These are phyloP conservation scores for Zaprionus gabonicus DNA, from an alignment of 1,140 invertebrate species.

Conservation along the genomic window DNA sequence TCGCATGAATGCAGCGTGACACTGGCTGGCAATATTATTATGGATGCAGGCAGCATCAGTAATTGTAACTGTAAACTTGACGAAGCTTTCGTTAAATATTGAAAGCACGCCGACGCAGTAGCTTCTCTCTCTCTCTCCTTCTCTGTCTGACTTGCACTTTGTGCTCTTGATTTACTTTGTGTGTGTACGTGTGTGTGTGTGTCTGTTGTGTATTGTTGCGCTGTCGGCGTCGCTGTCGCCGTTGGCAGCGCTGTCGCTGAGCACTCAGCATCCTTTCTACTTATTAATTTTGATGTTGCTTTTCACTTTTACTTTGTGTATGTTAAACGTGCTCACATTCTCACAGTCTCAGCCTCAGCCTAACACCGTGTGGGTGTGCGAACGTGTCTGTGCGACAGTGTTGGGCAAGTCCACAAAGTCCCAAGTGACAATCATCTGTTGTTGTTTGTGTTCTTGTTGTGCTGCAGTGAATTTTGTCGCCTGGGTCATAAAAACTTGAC, in stretches of 20 bases:
- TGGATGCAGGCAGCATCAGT: constrained; percentile 2
- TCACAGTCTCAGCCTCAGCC: constrained; percentile 3
- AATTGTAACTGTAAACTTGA: constrained; percentile 28
- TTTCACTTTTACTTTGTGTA: constrained; percentile 82
- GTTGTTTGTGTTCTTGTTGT: constrained; percentile 26
- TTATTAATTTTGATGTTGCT: constrained; percentile 82
- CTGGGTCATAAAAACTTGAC: constrained; percentile 36
- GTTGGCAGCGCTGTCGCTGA: constrained; percentile 19
- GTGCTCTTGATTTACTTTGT: constrained; percentile 32
- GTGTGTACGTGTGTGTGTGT: constrained; percentile 21
- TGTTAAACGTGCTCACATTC: constrained; percentile 62
- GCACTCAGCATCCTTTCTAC: constrained; percentile 76
- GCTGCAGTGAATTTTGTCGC: constrained; percentile 29
- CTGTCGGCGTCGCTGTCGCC: constrained; percentile 40
- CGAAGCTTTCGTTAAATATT: constrained; percentile 72
- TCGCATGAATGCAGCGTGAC: constrained; percentile 6
- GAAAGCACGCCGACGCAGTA: constrained; percentile 65
- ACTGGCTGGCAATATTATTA: constrained; percentile 3
- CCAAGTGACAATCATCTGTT: constrained; percentile 43
- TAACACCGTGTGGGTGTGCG: constrained; percentile 10
- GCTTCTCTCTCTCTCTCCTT: constrained; percentile 24
- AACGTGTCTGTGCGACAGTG: constrained; percentile 19
- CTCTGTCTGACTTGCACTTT: constrained; percentile 34
- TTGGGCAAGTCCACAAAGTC: constrained; percentile 26
- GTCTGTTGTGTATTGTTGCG: constrained; percentile 33